Evolutionary conservation across 2,113 vertebrate genomes (phyloP).

Genomic region (Heloderma charlesbogerti): DNA sequence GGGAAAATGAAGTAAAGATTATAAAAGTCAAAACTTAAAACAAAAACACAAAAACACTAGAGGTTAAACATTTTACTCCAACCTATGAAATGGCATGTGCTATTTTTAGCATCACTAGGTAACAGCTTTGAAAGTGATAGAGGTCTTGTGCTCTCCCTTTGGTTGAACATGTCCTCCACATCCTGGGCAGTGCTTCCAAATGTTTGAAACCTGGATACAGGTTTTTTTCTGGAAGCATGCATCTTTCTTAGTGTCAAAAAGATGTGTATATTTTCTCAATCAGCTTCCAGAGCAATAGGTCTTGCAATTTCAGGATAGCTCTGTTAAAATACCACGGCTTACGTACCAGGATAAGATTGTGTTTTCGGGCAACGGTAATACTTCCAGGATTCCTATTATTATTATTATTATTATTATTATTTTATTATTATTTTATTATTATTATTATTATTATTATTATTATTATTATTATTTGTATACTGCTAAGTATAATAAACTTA

Average conservation of each 20-base stretch:
- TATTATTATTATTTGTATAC: no score
- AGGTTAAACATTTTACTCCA: background rate
- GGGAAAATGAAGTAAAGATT: no score
- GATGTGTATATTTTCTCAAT: background rate
- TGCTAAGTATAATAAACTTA: no score
- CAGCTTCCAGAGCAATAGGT: background rate
- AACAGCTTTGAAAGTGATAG: background rate
- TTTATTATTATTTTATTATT: no score
- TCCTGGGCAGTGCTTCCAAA: background rate
- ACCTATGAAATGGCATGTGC: background rate
- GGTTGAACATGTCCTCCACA: background rate
- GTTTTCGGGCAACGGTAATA: no score
- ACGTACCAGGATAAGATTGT: background rate
- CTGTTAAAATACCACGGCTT: background rate
- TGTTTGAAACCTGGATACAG: background rate
- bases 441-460: no score
- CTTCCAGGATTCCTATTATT: background rate
- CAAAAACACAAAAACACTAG: background rate
- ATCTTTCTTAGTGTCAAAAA: background rate
- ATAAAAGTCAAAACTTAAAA: no score
- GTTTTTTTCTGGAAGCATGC: background rate
- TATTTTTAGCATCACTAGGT: background rate
- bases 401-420: no score
- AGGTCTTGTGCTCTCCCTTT: background rate
- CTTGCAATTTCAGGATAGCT: background rate